Base-by-base conservation (phyloP, 2,888 invertebrate species). In the Sminthurinus aureus region DNA sequence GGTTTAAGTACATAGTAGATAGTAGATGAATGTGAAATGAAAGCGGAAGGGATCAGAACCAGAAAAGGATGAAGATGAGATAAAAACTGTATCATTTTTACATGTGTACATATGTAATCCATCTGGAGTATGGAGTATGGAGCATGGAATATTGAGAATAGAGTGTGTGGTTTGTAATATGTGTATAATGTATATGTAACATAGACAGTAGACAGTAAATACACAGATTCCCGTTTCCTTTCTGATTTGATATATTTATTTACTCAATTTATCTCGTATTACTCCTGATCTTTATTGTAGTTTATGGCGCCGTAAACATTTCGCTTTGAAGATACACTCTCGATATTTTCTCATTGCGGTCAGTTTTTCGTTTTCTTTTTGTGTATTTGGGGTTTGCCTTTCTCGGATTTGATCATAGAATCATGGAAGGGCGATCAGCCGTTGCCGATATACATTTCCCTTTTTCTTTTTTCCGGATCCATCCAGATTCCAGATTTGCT, bases 261-360 rank as follows among this genome's bases (percentile, higher is more conserved):
- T 69, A 69, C 69, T 79, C 50, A 79, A 79, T 79, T 79, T 67
- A 79, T 79, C 69, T 79, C 79, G 50, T 67, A 79, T 79, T 79
- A 69, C 22, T 69, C 20, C 20, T 79, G 50, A 79, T 69, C 79
- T 69, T 79, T 79, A 69, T 69, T 69, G 79, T 78, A 66, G 66
- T 78, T 78, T 78, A 79, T 79, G 64, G 79, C 79, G 51, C 64
- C 79, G 79, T 79, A 79, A 79, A 79, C 79, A 79, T 79, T 79
- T 79, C 79, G 69, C 79, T 79, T 69, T 38, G 79, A 69, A 69
- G n/a, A 38, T n/a, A 79, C 69, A 22, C 38, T 66, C 79, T 66
- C 79, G 38, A 79, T 77, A 77, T 58, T 58, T 77, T 22, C 77
- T 77, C 77, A 77, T 77, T 77, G 75, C 51, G 75, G 75, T 75